A percentile compares a stretch with the other conserved stretches of the same genome.
These are phyloP conservation scores for Pseudoips prasinana DNA, from an alignment of 2,888 invertebrate species.

Conservation along the genomic window DNA sequence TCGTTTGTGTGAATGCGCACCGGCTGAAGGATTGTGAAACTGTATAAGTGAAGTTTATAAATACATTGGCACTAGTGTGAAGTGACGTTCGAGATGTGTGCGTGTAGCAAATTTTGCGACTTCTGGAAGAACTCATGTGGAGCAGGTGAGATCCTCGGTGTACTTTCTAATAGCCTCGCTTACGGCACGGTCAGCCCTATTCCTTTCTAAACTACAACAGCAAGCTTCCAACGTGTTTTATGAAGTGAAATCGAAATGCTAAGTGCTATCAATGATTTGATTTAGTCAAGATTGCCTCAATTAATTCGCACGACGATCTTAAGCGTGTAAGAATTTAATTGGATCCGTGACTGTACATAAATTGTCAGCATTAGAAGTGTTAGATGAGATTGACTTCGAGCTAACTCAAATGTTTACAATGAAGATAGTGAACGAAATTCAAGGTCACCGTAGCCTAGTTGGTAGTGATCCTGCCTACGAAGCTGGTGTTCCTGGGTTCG, in stretches of 20 bases:
- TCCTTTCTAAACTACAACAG: conserved; percentile 43
- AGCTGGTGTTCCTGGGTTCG: too few relatives aligned
- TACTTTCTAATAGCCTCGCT: conserved; percentile 43
- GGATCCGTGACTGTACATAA: conserved; percentile 20
- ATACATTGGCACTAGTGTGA: conserved; percentile 75
- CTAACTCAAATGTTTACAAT: background rate
- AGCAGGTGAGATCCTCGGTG: conserved; percentile 64
- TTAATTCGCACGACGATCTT: conserved; percentile 14
- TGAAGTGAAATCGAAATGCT: conserved; percentile 33
- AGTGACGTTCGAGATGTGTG: conserved; percentile 74
- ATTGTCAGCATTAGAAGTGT: conserved; percentile 15
- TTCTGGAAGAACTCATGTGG: conserved; percentile 78
- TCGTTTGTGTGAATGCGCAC: conserved; percentile 60
- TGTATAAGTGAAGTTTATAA: conserved; percentile 80
- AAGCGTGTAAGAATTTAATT: conserved; percentile 16
- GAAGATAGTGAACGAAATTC: too few relatives aligned
- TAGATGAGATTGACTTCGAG: conserved; percentile 14
- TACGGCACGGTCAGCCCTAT: conserved; percentile 26
- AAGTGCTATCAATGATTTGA: conserved; percentile 9
- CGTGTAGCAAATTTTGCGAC: conserved; percentile 78
- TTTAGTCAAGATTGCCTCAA: conserved; percentile 13
- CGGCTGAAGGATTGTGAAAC: conserved; percentile 76
- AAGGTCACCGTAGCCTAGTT: too few relatives aligned
- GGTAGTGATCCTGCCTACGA: too few relatives aligned
- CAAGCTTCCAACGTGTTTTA: conserved; percentile 29